These are phyloP conservation scores for Latrodectus elegans DNA, from an alignment of 2,888 invertebrate genomes.

Conservation along the genomic window DNA sequence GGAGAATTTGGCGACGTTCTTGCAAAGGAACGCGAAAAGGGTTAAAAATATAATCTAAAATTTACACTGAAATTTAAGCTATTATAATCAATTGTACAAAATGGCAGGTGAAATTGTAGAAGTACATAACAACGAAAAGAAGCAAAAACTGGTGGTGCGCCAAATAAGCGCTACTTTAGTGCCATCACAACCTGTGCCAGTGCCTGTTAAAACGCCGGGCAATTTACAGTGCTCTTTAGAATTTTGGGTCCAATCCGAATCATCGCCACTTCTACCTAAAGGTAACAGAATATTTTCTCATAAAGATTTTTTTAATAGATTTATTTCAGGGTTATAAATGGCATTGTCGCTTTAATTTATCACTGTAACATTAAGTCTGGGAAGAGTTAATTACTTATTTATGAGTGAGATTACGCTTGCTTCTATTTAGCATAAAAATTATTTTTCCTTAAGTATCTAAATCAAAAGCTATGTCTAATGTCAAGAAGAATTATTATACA, in stretches of 20 bases:
- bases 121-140: not conserved
- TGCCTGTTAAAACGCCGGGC: constrained; percentile 50
- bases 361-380: no score
- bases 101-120: constrained; percentile 57
- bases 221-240: constrained; percentile 60
- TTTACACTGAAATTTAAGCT: not conserved
- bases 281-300: constrained; percentile 8
- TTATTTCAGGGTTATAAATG: not conserved
- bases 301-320: not conserved
- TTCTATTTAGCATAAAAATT: no score
- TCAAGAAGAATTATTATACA: no score
- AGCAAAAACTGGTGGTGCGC: not conserved
- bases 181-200: not conserved
- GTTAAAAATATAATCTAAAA: constrained; percentile 16
- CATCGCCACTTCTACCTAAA: constrained; percentile 42
- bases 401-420: no score
- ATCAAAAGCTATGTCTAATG: no score
- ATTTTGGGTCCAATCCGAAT: constrained; percentile 59
- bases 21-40: constrained; percentile 47
- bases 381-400: no score
- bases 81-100: not conserved
- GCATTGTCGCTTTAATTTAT: no score
- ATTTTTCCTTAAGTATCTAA: no score
- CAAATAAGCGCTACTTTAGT: constrained; percentile 47
- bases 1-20: constrained; percentile 34